phyloP scores from a whole-genome alignment of 2,113 vertebrate species.

The Romanogobio albipinnatus region DNA sequence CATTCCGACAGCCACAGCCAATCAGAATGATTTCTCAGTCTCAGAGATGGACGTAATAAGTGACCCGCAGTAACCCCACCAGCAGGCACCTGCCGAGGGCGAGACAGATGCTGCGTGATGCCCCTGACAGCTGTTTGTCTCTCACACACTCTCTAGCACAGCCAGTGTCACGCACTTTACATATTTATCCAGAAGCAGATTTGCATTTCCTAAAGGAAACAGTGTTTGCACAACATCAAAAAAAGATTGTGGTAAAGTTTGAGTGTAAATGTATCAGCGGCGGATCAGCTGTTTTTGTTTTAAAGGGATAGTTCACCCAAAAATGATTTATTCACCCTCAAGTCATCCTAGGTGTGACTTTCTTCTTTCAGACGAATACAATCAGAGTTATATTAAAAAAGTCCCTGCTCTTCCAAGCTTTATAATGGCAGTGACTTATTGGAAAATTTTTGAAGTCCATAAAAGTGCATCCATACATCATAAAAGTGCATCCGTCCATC shows the following conservation, averaged over 20 bases:
- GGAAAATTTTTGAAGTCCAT: too few relatives aligned
- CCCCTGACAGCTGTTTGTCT: conserved; percentile 57
- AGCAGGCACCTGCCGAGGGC: conserved; percentile 31
- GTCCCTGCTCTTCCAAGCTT: too few relatives aligned
- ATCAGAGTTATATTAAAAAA: too few relatives aligned
- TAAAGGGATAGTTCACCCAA: too few relatives aligned
- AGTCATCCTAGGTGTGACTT: too few relatives aligned
- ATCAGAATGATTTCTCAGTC: conserved; percentile 12
- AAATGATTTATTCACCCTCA: too few relatives aligned
- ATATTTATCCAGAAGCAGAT: not conserved
- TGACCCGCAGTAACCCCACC: conserved; percentile 1
- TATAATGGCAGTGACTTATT: too few relatives aligned
- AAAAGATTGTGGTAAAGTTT: not conserved
- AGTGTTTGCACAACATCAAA: not conserved
- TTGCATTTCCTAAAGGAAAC: not conserved
- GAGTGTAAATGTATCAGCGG: too few relatives aligned
- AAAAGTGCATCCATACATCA: too few relatives aligned
- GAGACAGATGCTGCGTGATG: conserved; percentile 64
- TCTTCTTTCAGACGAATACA: too few relatives aligned
- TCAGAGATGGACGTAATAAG: conserved; percentile 2
- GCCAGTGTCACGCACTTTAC: not conserved
- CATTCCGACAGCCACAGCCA: conserved; percentile 8
- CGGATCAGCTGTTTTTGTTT: too few relatives aligned
- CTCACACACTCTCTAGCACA: not conserved
- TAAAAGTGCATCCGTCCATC: too few relatives aligned